Conservation (phyloP, 2,888 invertebrate species). For the Eremobia ochroleuca region DNA sequence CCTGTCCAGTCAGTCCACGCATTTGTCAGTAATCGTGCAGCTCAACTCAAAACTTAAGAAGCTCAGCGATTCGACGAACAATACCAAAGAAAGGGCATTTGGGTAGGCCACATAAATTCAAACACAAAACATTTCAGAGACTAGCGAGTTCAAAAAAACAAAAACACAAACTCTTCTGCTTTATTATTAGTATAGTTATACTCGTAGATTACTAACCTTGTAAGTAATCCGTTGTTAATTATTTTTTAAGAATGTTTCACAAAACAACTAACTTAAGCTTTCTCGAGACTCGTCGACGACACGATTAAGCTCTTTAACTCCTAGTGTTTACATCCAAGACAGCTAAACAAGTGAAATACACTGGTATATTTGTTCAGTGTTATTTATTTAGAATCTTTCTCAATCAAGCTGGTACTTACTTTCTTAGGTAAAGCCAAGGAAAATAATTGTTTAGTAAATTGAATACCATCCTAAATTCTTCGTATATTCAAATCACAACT, state of each 20-base stretch:
- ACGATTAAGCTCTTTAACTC: slow-evolving; percentile 8
- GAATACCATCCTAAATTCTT: background rate
- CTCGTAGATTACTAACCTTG: background rate
- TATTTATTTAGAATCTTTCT: slow-evolving; percentile 2
- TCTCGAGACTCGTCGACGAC: slow-evolving; percentile 3
- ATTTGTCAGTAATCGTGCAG: too few species aligned
- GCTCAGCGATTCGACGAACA: too few species aligned
- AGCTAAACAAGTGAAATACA: slow-evolving; percentile 16
- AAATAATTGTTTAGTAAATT: background rate
- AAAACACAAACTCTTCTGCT: background rate
- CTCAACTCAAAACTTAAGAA: too few species aligned
- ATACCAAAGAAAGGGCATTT: too few species aligned
- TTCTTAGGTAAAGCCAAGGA: background rate
- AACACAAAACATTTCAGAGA: too few species aligned
- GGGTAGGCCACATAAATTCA: too few species aligned
- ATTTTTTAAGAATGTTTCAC: slow-evolving; percentile 1
- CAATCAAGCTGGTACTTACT: background rate
- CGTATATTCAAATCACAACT: background rate
- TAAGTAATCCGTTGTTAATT: slow-evolving; percentile 18
- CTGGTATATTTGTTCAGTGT: background rate
- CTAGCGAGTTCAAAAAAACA: background rate
- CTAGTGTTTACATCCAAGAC: slow-evolving; percentile 8
- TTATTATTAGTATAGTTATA: background rate
- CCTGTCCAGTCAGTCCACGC: too few species aligned
- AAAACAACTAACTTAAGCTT: background rate